phyloP scores from a whole-genome alignment of 2,888 invertebrate species.

The Epicampocera succincta region DNA sequence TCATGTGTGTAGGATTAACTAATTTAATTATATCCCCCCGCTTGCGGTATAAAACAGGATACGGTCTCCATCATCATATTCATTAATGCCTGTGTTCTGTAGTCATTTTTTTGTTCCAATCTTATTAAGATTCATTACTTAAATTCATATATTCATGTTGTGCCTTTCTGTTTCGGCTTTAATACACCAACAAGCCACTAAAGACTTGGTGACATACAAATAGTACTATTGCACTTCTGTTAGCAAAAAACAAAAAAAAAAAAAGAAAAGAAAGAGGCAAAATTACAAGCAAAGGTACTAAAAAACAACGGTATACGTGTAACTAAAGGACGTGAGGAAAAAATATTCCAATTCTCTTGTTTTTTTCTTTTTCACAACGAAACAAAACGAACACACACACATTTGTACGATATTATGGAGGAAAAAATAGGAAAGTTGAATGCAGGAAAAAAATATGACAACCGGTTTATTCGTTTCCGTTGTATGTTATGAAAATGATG shows the following conservation, averaged over 20 bases:
- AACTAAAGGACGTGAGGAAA: conserved; percentile 11
- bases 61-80: conserved; percentile 54
- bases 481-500: conserved; percentile 63
- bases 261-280: neutral
- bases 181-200: neutral
- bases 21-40: neutral
- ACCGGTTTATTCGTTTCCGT: conserved; percentile 64
- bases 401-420: neutral
- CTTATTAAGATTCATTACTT: conserved; percentile 53
- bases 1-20: neutral
- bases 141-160: neutral
- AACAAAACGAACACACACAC: neutral
- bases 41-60: too few species aligned
- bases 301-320: neutral
- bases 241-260: neutral
- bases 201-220: conserved; percentile 54
- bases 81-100: conserved; percentile 49
- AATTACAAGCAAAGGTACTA: conserved; percentile 1
- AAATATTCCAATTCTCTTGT: conserved; percentile 11
- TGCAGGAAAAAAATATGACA: conserved; percentile 49
- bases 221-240: conserved; percentile 55
- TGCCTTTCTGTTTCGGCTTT: neutral
- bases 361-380: conserved; percentile 11
- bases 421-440: conserved; percentile 24
- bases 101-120: conserved; percentile 10